Percentiles rank a stretch among this genome's conserved stretches.
phyloP scores from a whole-genome alignment of 1,140 invertebrate genomes.

The Stenopsyche tienmushanensis region DNA sequence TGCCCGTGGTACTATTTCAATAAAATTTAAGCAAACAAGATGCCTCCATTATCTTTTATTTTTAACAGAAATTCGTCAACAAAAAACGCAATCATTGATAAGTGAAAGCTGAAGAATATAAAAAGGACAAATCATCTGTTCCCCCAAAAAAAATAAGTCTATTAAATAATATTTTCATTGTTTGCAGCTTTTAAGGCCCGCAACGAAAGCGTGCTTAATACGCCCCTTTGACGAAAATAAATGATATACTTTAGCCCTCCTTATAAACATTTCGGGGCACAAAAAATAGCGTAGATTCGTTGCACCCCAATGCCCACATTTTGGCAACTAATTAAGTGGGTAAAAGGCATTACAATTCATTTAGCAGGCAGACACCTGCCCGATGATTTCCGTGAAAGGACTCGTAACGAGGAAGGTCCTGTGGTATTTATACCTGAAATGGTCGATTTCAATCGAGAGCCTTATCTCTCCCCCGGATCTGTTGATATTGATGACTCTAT shows the following conservation, averaged over 20 bases:
- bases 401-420: background rate
- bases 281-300: background rate
- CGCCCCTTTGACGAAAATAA: background rate
- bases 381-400: background rate
- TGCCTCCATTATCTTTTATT: no score
- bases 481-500: background rate
- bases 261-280: no score
- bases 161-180: no score
- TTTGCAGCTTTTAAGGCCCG: slow-evolving; percentile 14
- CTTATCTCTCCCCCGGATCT: background rate
- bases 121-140: no score
- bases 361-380: background rate
- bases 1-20: no score
- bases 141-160: no score
- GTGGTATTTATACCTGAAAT: background rate
- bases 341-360: slow-evolving; percentile 13
- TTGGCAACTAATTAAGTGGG: slow-evolving; percentile 8
- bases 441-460: background rate
- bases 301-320: background rate
- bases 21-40: no score
- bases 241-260: slow-evolving; percentile 5
- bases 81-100: no score
- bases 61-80: no score
- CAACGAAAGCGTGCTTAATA: slow-evolving; percentile 10
- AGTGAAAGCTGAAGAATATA: no score